phyloP scores from a whole-genome alignment of 1,140 invertebrate genomes.

The Drosophila virilis region DNA sequence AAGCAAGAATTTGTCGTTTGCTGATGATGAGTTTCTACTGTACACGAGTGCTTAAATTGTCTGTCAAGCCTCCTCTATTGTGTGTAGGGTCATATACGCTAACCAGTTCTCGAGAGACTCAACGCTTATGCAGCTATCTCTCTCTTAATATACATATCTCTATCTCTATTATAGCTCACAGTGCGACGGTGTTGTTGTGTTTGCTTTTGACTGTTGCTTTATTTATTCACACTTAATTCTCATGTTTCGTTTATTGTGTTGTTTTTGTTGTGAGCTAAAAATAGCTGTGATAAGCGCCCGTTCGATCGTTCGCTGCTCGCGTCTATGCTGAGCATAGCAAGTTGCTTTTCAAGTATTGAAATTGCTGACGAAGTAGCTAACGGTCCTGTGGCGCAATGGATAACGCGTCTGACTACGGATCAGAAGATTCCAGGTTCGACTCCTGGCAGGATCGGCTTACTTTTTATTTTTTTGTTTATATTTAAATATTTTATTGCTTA shows the following conservation, averaged over 20 bases:
- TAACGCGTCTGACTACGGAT: constrained; percentile 90
- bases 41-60: constrained; percentile 21
- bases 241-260: constrained; percentile 35
- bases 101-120: constrained; percentile 42
- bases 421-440: constrained; percentile 90
- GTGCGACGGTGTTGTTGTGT: constrained; percentile 3
- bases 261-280: constrained; percentile 34
- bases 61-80: background rate
- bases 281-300: constrained; percentile 31
- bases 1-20: constrained; percentile 14
- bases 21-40: constrained; percentile 27
- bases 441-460: constrained; percentile 88
- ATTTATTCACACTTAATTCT: constrained; percentile 45
- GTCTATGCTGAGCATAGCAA: background rate
- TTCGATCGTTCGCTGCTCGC: constrained; percentile 5
- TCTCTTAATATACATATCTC: background rate
- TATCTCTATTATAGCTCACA: constrained; percentile 3
- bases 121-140: constrained; percentile 13
- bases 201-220: constrained; percentile 17
- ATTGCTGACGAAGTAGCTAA: fast-evolving
- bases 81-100: constrained; percentile 3
- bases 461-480: constrained; percentile 19
- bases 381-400: constrained; percentile 89
- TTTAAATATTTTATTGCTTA: background rate
- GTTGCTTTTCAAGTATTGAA: background rate